Percentiles rank a stretch among this genome's conserved stretches.
phyloP scores from a whole-genome alignment of 2,797 vertebrate species.

The Bradypus variegatus region DNA sequence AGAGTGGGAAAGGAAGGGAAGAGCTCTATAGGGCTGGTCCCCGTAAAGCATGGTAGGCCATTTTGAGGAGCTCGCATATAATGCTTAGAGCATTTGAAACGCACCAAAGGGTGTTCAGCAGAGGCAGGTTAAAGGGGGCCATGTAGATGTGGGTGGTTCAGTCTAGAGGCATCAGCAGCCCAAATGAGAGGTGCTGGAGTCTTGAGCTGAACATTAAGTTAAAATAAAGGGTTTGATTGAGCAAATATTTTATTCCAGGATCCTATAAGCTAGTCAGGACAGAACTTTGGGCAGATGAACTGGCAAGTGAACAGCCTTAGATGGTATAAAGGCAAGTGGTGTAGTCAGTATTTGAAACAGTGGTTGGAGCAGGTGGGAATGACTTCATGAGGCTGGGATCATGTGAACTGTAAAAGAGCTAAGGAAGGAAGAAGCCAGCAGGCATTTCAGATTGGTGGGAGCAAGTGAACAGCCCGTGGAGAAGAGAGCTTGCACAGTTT shows the following conservation, averaged over 20 bases:
- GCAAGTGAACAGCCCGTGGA: background rate
- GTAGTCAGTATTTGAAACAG: background rate
- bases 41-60: background rate
- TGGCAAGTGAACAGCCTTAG: background rate
- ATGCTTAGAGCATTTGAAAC: background rate
- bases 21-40: background rate
- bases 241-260: background rate
- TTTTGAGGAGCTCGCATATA: background rate
- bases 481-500: background rate
- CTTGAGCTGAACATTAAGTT: background rate
- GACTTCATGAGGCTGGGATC: background rate
- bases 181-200: background rate
- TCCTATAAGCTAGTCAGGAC: background rate
- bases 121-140: background rate
- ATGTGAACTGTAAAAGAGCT: background rate
- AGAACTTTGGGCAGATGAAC: background rate
- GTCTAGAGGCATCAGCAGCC: background rate
- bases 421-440: background rate
- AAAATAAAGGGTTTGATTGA: background rate
- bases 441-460: background rate
- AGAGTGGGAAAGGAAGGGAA: background rate
- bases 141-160: background rate
- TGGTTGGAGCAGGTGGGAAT: background rate
- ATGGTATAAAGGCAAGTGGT: accelerated
- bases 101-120: background rate